Evolutionary conservation across 1,140 invertebrate genomes (phyloP).

Genomic region (Papilio dardanus): DNA sequence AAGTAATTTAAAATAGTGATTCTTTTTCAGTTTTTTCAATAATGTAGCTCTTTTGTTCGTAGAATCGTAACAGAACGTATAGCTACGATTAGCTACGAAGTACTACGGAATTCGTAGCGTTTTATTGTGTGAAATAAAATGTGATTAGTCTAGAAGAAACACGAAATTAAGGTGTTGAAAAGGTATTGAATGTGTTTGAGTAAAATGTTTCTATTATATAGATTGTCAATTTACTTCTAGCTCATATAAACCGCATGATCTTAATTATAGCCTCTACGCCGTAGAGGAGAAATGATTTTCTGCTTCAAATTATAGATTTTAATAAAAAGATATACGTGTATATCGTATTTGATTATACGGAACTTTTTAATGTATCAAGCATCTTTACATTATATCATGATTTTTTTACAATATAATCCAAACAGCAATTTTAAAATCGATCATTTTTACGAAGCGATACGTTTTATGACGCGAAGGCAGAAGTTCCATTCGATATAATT

Average conservation of each 20-base stretch:
- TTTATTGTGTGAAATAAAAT: too few relatives aligned
- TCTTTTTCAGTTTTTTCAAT: background rate
- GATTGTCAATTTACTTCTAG: too few relatives aligned
- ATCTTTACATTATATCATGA: background rate
- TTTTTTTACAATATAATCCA: background rate
- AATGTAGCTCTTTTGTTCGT: background rate
- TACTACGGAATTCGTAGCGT: background rate
- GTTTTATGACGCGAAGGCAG: background rate
- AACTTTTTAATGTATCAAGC: background rate
- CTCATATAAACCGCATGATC: too few relatives aligned
- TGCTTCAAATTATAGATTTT: background rate
- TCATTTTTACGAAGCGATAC: constrained; percentile 22
- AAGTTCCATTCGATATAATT: constrained; percentile 19
- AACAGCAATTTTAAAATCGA: background rate
- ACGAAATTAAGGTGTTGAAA: too few relatives aligned
- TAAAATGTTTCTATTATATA: too few relatives aligned
- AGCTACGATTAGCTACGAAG: background rate
- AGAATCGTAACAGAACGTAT: background rate
- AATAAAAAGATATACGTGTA: too few relatives aligned
- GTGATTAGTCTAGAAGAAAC: too few relatives aligned
- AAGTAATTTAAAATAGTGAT: background rate
- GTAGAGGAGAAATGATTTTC: background rate
- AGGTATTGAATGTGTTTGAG: too few relatives aligned
- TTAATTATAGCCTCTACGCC: too few relatives aligned
- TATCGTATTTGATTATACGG: background rate